Percentiles rank a stretch among this genome's conserved stretches.
Evolutionary conservation across 2,113 vertebrate species (phyloP).

Genomic region (Trogon surrucura): DNA sequence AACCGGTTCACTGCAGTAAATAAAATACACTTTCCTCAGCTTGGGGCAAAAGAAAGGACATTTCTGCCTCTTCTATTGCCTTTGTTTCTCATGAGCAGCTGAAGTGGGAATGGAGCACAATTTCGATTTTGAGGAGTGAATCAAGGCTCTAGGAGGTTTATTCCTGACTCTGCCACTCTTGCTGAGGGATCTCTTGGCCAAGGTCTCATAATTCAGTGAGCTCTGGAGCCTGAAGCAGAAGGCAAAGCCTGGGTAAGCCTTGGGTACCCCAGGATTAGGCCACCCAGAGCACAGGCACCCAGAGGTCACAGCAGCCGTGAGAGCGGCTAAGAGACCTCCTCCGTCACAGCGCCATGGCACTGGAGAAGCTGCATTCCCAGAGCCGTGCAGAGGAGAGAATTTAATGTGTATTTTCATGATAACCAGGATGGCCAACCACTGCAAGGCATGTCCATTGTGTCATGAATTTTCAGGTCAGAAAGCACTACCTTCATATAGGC

Average conservation of each 20-base stretch:
- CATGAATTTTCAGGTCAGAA: neutral
- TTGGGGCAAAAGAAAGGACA: neutral
- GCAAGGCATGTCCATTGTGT: too few species aligned
- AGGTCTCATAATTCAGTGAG: rapidly evolving
- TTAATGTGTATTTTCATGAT: neutral
- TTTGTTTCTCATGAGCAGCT: neutral
- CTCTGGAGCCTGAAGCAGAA: neutral
- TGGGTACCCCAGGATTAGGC: neutral
- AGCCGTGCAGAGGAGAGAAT: neutral
- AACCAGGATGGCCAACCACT: neutral
- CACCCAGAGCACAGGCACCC: neutral
- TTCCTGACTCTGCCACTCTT: neutral
- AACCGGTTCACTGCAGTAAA: neutral
- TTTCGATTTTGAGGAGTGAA: neutral
- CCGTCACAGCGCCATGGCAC: neutral
- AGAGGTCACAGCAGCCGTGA: neutral
- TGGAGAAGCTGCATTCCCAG: neutral
- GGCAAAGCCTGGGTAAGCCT: neutral
- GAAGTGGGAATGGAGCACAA: neutral
- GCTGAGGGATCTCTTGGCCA: neutral
- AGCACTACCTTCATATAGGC: neutral
- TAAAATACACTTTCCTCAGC: neutral
- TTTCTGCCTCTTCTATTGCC: neutral
- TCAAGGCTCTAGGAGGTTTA: neutral
- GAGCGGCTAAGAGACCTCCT: neutral